A percentile compares a stretch with the other conserved stretches of the same genome.
These are phyloP conservation scores for Tillus elongatus DNA, from an alignment of 2,888 invertebrate genomes.

Conservation along the genomic window DNA sequence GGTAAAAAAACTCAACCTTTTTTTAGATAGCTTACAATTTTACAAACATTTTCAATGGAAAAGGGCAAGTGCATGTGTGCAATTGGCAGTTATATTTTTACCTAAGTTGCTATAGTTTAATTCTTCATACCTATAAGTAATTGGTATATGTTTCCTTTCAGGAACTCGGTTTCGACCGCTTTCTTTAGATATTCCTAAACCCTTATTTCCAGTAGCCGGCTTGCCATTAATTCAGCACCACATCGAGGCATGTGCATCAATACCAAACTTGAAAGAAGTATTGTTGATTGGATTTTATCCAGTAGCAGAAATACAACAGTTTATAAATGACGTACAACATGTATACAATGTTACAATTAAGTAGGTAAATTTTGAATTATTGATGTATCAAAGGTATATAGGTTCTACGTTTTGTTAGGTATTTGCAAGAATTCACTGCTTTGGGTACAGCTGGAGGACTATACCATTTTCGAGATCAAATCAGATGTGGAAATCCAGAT, in stretches of 20 bases:
- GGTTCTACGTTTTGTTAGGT: slow-evolving; percentile 46
- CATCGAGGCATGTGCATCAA: slow-evolving; percentile 80
- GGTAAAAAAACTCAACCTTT: slow-evolving; percentile 57
- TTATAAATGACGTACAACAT: slow-evolving; percentile 77
- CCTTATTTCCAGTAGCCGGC: slow-evolving; percentile 94
- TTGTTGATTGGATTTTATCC: slow-evolving; percentile 91
- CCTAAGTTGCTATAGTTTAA: background rate
- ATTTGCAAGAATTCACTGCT: slow-evolving; percentile 90
- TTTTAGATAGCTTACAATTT: background rate
- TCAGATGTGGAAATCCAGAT: slow-evolving; percentile 75
- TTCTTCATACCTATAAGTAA: background rate
- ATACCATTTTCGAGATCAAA: slow-evolving; percentile 94
- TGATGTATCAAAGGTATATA: background rate
- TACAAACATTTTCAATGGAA: too few relatives aligned
- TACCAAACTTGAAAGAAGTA: slow-evolving; percentile 79
- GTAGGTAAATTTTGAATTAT: slow-evolving; percentile 37
- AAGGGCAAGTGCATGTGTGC: background rate
- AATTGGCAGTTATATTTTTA: background rate
- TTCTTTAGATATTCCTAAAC: slow-evolving; percentile 95
- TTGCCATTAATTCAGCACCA: slow-evolving; percentile 94
- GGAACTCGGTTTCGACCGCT: slow-evolving; percentile 95
- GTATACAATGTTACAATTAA: slow-evolving; percentile 73
- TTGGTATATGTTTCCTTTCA: slow-evolving; percentile 37
- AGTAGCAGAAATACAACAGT: slow-evolving; percentile 71
- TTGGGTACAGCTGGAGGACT: slow-evolving; percentile 95